Evolutionary conservation across 2,797 vertebrate genomes (phyloP).

Genomic region (Todus mexicanus): DNA sequence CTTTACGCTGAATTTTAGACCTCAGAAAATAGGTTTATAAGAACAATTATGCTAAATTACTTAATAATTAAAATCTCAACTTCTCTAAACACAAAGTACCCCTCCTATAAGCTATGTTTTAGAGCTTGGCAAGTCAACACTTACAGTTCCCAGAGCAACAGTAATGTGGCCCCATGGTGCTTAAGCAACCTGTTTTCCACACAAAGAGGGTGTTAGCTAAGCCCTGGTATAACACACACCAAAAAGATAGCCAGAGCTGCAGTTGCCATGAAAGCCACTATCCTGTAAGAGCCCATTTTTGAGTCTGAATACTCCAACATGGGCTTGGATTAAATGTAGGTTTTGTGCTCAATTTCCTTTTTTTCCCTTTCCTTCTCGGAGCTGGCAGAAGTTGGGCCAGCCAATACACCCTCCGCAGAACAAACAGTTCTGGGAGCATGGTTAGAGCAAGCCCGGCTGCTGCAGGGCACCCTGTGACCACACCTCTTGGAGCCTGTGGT

Average conservation of each 20-base stretch:
- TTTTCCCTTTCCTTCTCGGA: not conserved
- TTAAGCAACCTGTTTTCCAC: not conserved
- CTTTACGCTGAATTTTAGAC: not conserved
- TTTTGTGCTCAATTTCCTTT: not conserved
- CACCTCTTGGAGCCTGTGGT: rapidly evolving
- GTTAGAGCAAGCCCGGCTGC: not conserved
- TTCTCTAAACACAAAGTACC: not conserved
- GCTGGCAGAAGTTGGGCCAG: not conserved
- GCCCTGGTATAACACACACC: not conserved
- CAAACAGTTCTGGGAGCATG: not conserved
- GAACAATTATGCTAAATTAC: not conserved
- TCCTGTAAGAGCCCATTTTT: not conserved
- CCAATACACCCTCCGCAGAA: not conserved
- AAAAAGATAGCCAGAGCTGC: not conserved
- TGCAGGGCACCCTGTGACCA: not conserved
- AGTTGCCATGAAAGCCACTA: not conserved
- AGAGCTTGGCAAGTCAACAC: not conserved
- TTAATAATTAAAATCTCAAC: not conserved
- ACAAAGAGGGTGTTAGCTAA: not conserved
- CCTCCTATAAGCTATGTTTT: not conserved
- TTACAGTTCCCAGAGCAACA: not conserved
- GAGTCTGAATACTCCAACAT: not conserved
- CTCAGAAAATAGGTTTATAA: not conserved
- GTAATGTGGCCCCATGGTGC: not conserved
- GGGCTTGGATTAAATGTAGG: not conserved